Percentiles rank a stretch among this genome's conserved stretches.
phyloP scores from a whole-genome alignment of 64 coral and sea anemone species.

The Actinia tenebrosa region DNA sequence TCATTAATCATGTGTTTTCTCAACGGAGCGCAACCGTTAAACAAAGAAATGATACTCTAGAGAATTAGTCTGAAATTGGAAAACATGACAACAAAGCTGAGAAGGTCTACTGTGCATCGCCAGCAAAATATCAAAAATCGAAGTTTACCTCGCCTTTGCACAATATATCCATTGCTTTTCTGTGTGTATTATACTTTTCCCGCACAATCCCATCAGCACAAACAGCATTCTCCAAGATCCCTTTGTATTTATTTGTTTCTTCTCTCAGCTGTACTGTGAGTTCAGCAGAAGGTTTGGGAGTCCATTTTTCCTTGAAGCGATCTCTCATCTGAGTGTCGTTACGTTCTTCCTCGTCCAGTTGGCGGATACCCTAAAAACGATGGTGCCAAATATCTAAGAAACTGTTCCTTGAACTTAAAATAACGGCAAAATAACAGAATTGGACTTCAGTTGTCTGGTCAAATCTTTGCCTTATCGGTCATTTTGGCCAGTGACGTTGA shows the following conservation, averaged over 20 bases:
- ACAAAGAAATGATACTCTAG: no score
- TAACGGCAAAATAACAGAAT: no score
- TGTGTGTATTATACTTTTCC: conserved; percentile 90
- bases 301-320: conserved; percentile 85
- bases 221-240: conserved; percentile 85
- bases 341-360: conserved; percentile 97
- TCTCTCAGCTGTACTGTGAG: conserved; percentile 77
- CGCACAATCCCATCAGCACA: conserved; percentile 80
- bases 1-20: no score
- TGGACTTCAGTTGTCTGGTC: no score
- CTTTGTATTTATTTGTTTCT: conserved; percentile 81
- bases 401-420: no score
- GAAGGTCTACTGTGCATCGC: no score
- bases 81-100: no score
- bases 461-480: no score
- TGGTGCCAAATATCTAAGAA: not conserved
- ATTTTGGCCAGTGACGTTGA: no score
- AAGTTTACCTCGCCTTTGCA: conserved; percentile 80
- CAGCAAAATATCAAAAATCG: not conserved
- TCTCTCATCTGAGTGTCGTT: conserved; percentile 94
- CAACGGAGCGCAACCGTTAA: no score
- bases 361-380: conserved; percentile 51
- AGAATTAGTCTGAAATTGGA: no score
- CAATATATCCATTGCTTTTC: conserved; percentile 72
- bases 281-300: conserved; percentile 88